These are phyloP conservation scores for Lindbergichthys nudifrons DNA, from an alignment of 2,797 vertebrate species.

Conservation along the genomic window DNA sequence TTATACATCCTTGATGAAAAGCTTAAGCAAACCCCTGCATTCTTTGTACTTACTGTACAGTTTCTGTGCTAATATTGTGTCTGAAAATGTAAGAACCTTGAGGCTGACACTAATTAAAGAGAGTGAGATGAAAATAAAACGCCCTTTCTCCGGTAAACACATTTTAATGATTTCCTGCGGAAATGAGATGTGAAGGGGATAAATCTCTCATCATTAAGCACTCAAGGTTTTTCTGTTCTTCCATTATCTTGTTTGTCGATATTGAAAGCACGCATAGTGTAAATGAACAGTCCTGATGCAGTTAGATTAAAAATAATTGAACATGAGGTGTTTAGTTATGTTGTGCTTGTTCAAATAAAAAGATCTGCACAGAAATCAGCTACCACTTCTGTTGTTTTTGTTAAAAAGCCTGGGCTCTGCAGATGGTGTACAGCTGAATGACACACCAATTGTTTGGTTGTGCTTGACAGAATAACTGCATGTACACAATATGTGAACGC, in stretches of 20 bases:
- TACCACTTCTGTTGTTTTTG: not conserved
- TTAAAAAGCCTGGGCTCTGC: not conserved
- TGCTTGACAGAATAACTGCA: slow-evolving; percentile 7
- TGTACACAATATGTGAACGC: slow-evolving; percentile 1
- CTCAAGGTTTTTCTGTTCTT: slow-evolving; percentile 85
- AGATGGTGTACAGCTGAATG: not conserved
- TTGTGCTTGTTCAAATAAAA: slow-evolving; percentile 77
- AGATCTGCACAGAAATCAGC: not conserved
- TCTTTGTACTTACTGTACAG: slow-evolving; percentile 51
- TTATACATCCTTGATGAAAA: slow-evolving; percentile 9
- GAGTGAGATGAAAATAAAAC: slow-evolving; percentile 54
- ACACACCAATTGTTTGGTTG: not conserved
- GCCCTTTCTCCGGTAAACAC: slow-evolving; percentile 87
- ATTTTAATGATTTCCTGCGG: slow-evolving; percentile 84
- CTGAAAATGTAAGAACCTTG: slow-evolving; percentile 67
- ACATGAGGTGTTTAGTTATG: slow-evolving; percentile 71
- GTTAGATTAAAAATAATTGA: slow-evolving; percentile 81
- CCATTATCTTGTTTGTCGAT: slow-evolving; percentile 87
- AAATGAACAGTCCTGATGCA: slow-evolving; percentile 83
- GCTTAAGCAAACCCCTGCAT: slow-evolving; percentile 63
- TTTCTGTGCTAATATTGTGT: slow-evolving; percentile 69
- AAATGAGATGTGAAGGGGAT: slow-evolving; percentile 86
- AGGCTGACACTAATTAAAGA: slow-evolving; percentile 74
- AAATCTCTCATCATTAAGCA: slow-evolving; percentile 81
- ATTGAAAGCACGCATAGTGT: slow-evolving; percentile 82